These are phyloP conservation scores for Hemaris fuciformis DNA, from an alignment of 2,888 invertebrate species.

Conservation along the genomic window DNA sequence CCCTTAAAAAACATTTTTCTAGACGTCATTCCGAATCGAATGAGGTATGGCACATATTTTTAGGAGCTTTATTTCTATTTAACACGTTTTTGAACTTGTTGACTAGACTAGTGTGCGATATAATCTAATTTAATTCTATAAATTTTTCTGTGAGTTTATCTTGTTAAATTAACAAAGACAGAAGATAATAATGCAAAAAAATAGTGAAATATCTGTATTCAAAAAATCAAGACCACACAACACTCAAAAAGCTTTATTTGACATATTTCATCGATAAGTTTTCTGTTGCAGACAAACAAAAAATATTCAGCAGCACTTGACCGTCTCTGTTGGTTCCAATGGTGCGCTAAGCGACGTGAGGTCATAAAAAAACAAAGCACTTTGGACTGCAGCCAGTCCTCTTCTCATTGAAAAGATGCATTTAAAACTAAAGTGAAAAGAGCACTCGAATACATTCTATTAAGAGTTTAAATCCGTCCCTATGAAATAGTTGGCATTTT, in stretches of 20 bases:
- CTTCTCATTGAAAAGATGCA: constrained; percentile 65
- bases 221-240: not conserved
- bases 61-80: too few species aligned
- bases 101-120: too few species aligned
- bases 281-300: constrained; percentile 36
- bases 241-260: not conserved
- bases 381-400: constrained; percentile 71
- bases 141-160: too few species aligned
- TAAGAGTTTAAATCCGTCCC: constrained; percentile 27
- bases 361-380: constrained; percentile 74
- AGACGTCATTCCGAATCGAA: too few species aligned
- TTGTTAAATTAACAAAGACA: too few species aligned
- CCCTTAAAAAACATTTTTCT: too few species aligned
- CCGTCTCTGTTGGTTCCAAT: constrained; percentile 53
- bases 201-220: too few species aligned
- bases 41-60: too few species aligned
- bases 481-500: not conserved
- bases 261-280: not conserved
- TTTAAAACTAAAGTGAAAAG: constrained; percentile 58
- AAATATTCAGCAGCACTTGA: constrained; percentile 59
- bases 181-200: not conserved
- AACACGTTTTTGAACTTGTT: too few species aligned
- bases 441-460: constrained; percentile 61
- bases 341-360: constrained; percentile 47
- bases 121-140: too few species aligned